Percentiles rank a stretch among this genome's conserved stretches.
Conservation (phyloP, 2,888 invertebrate genomes). For the Drosophila sordidula region DNA sequence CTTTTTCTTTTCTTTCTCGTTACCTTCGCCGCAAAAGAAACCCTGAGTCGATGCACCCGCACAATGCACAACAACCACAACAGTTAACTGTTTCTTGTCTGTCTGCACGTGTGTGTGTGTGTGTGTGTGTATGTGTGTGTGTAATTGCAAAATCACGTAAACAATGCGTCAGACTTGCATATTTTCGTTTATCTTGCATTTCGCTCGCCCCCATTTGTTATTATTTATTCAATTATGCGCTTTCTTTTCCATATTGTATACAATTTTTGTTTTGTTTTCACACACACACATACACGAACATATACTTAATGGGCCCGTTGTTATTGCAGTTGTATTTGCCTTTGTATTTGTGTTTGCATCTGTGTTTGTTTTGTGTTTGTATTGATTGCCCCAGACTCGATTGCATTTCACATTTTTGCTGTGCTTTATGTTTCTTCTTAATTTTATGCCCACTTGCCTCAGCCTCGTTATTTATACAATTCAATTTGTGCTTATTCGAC, state of each 20-base stretch:
- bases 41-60: slow-evolving; percentile 53
- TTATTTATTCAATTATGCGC: slow-evolving; percentile 79
- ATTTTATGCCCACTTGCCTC: slow-evolving; percentile 35
- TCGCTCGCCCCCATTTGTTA: slow-evolving; percentile 65
- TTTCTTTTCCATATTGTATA: slow-evolving; percentile 69
- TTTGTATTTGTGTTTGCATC: slow-evolving; percentile 21
- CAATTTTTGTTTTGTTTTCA: slow-evolving; percentile 71
- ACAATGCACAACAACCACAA: slow-evolving; percentile 44
- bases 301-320: slow-evolving; percentile 36
- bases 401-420: slow-evolving; percentile 37
- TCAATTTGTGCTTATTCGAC: slow-evolving; percentile 40
- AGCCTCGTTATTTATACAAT: slow-evolving; percentile 45
- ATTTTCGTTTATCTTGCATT: slow-evolving; percentile 52
- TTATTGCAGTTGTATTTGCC: slow-evolving; percentile 43
- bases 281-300: slow-evolving; percentile 37
- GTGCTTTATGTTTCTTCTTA: slow-evolving; percentile 35
- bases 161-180: slow-evolving; percentile 60
- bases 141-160: slow-evolving; percentile 65
- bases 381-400: slow-evolving; percentile 70
- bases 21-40: slow-evolving; percentile 40
- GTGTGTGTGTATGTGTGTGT: slow-evolving; percentile 17
- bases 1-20: slow-evolving; percentile 21
- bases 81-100: slow-evolving; percentile 45
- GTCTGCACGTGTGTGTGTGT: slow-evolving; percentile 15
- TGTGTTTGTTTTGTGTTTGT: slow-evolving; percentile 49